These are phyloP conservation scores for Isaurus tuberculatus DNA, from an alignment of 92 coral and sea anemone species.

Conservation along the genomic window DNA sequence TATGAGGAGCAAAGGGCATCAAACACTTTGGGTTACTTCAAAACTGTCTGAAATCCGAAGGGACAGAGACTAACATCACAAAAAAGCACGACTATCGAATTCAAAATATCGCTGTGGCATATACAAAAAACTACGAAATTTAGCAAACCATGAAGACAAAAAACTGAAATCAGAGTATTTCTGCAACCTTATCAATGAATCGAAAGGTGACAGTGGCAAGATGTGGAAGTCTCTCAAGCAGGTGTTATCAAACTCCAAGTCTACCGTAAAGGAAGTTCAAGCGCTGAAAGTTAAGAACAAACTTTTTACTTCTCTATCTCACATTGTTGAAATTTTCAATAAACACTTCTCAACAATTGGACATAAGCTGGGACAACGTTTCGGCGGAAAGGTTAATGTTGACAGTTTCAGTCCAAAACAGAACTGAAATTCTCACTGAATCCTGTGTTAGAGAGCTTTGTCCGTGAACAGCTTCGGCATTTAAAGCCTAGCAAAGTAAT, in stretches of 20 bases:
- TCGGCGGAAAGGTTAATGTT: constrained; percentile 26
- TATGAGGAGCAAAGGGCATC: not conserved
- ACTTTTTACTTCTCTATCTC: constrained; percentile 3
- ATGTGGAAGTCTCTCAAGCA: constrained; percentile 34
- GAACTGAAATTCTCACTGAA: constrained; percentile 34
- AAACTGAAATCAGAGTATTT: constrained; percentile 41
- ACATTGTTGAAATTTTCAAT: constrained; percentile 46
- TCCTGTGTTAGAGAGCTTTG: constrained; percentile 45
- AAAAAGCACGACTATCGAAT: constrained; percentile 27
- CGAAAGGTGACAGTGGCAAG: constrained; percentile 18
- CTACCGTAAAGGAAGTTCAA: constrained; percentile 10
- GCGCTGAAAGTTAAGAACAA: constrained; percentile 42
- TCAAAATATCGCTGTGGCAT: constrained; percentile 43
- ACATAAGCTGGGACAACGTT: constrained; percentile 33
- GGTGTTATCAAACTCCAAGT: constrained; percentile 21
- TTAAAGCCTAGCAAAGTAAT: constrained; percentile 55
- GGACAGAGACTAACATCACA: constrained; percentile 20
- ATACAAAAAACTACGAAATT: constrained; percentile 43
- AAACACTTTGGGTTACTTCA: constrained; percentile 15
- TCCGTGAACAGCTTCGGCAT: constrained; percentile 44
- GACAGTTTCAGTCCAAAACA: constrained; percentile 7
- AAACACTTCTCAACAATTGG: constrained; percentile 37
- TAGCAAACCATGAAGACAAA: constrained; percentile 41
- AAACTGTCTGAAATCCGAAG: constrained; percentile 8
- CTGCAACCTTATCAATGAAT: constrained; percentile 34